Conservation (phyloP, 2,113 vertebrate genomes). For the Pangasianodon gigas region DNA sequence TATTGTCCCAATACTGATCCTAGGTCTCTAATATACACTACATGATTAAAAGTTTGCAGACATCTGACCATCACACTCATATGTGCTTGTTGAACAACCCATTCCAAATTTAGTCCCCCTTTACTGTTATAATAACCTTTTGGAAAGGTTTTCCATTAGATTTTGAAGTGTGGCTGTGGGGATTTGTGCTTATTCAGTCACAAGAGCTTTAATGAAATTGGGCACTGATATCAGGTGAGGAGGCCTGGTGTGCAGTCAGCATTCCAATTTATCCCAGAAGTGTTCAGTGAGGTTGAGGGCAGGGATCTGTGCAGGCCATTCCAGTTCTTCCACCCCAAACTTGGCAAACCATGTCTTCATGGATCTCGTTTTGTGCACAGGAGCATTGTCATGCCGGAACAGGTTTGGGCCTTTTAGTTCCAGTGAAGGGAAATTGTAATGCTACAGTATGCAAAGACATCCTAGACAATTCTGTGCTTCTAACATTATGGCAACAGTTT, state of each 20-base stretch:
- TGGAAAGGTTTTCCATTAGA: not conserved
- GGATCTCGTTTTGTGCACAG: not conserved
- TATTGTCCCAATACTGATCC: not conserved
- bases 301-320: not conserved
- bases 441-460: not conserved
- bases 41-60: no score
- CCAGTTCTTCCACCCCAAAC: not conserved
- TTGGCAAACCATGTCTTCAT: not conserved
- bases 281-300: not conserved
- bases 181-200: not conserved
- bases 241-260: not conserved
- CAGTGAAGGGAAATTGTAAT: not conserved
- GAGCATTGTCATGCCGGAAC: not conserved
- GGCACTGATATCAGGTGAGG: not conserved
- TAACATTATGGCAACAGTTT: not conserved
- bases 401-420: not conserved
- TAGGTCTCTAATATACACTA: not conserved
- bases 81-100: no score
- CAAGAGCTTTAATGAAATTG: not conserved
- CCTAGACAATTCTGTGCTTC: not conserved
- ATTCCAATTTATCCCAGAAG: not conserved
- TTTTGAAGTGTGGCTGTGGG: not conserved
- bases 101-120: no score
- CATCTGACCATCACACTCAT: no score
- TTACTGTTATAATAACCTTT: not conserved